A percentile compares a stretch with the other conserved stretches of the same genome.
These are phyloP conservation scores for Psilopsiagon aymara DNA, from an alignment of 2,113 vertebrate genomes.

Conservation along the genomic window DNA sequence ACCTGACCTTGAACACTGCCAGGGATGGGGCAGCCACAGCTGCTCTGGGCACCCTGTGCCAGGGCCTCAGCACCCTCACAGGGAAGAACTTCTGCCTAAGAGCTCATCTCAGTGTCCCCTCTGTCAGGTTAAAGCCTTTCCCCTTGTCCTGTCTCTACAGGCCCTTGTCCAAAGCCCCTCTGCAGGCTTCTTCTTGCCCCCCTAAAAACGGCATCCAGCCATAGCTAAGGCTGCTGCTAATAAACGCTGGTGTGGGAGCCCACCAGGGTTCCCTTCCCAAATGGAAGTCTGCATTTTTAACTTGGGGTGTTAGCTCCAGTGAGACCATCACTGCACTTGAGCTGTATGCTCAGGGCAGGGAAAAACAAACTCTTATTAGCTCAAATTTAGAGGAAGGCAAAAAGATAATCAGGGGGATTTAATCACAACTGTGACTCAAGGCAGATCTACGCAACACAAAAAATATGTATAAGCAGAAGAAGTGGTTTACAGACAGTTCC, in stretches of 20 bases:
- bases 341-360: background rate
- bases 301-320: background rate
- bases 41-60: background rate
- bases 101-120: background rate
- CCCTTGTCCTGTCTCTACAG: background rate
- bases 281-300: background rate
- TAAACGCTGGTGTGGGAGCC: accelerated
- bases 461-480: background rate
- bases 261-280: accelerated
- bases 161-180: background rate
- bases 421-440: background rate
- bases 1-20: background rate
- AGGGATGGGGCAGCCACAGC: no score
- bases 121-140: background rate
- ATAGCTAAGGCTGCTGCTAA: background rate
- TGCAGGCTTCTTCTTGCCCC: background rate
- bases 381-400: background rate
- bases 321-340: background rate
- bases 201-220: background rate
- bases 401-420: background rate
- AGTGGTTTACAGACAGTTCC: background rate
- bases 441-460: background rate
- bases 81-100: background rate
- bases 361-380: background rate
- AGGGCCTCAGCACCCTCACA: background rate